Evolutionary conservation across 1,140 invertebrate species (phyloP), one percentile per base, ranked within the genome.

Genomic region (Bombus terrestris): DNA sequence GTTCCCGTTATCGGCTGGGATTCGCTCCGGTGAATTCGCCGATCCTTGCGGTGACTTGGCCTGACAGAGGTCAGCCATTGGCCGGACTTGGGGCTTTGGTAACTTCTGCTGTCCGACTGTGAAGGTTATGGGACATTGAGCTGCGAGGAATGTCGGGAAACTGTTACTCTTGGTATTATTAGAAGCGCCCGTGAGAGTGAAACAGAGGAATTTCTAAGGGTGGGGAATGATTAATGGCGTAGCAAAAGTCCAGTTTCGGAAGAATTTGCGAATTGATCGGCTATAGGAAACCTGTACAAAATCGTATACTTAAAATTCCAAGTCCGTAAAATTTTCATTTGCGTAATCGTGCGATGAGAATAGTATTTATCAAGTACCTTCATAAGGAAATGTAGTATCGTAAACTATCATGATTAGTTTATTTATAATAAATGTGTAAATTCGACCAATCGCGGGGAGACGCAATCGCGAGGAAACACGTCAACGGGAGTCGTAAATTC

Each of bases 41-140:
- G n/a, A 25, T 35, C 13, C 47, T 47, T 18, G 13, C 83, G 39
- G 53, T 43, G 75, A 79, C 64, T 71, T 25, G 64, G 28, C 25
- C 13, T 57, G 76, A 84, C 76, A 72, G 66, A 41, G 82, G 75
- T 79, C 75, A 57, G 66, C 66, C 83, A 59, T 83, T 69, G 64
- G 47, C 12, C 59, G 37, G 39, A 28, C 64, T 28, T 13, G 41
- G 35, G 71, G 41, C 43, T 76, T 83, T 53, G 62, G 81, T 77
- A 78, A 83, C 75, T 84, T 83, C 62, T 79, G 25, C 28, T 22
- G 32, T 75, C 10, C 8, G 39, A 12, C n/a, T 35, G 73, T n/a
- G 47, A 71, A 41, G 35, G 71, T 43, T 62, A 47, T 28, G 28
- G 53, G 53, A 81, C 53, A 64, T 73, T 32, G 80, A 43, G 66